A percentile compares a stretch with the other conserved stretches of the same genome.
Conservation (phyloP, 2,888 invertebrate species). For the Dolomedes plantarius region DNA sequence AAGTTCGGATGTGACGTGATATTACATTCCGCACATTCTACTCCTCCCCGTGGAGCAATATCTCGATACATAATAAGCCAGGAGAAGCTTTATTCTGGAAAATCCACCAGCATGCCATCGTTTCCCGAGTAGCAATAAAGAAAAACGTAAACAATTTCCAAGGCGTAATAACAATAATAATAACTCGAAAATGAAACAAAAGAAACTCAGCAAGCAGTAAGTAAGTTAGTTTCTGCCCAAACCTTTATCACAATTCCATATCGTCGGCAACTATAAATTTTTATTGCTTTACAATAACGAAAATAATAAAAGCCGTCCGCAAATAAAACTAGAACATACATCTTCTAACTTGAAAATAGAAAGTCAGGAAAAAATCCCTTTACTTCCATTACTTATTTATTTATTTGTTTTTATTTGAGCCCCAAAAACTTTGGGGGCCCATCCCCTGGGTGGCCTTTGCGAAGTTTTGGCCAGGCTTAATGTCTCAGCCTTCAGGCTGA, state of each 20-base stretch:
- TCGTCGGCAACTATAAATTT: background rate
- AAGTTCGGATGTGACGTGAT: background rate
- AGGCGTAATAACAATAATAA: background rate
- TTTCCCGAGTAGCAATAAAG: background rate
- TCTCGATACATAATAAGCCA: background rate
- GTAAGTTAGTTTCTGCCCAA: background rate
- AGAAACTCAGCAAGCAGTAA: background rate
- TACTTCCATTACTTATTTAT: constrained; percentile 6
- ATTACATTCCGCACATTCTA: background rate
- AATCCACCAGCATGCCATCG: background rate
- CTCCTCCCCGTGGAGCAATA: background rate
- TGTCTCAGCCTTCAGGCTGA: constrained; percentile 46
- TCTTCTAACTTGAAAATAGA: constrained; percentile 5
- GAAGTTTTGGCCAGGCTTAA: constrained; percentile 35
- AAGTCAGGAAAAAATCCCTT: background rate
- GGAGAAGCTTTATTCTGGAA: background rate
- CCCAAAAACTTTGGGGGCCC: constrained; percentile 1
- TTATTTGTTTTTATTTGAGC: constrained; percentile 3
- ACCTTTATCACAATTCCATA: background rate
- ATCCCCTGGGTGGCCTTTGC: constrained; percentile 49
- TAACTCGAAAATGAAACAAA: background rate
- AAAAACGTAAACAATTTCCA: background rate
- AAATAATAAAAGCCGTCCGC: background rate
- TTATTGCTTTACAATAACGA: background rate
- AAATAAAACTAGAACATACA: constrained; percentile 8